phyloP scores from a whole-genome alignment of 1,140 invertebrate genomes.

The Drosophila willistoni region DNA sequence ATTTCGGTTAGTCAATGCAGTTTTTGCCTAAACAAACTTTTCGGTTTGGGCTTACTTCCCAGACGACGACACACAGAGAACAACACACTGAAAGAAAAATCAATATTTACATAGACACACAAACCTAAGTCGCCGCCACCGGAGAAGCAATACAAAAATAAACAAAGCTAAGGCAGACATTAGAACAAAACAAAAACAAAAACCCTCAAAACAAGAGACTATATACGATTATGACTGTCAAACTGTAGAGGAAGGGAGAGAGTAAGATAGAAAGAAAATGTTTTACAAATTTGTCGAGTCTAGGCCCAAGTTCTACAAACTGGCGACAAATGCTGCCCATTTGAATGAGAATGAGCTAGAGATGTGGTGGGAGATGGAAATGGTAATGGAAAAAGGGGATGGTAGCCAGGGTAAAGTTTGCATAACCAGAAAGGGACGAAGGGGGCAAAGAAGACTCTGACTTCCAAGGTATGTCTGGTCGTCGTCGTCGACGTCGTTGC shows the following conservation, averaged over 20 bases:
- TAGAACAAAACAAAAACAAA: constrained; percentile 52
- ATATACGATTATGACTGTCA: constrained; percentile 50
- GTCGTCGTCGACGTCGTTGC: constrained; percentile 17
- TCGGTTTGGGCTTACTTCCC: neutral
- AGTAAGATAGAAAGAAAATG: constrained; percentile 24
- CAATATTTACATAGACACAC: constrained; percentile 72
- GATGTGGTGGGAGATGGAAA: neutral
- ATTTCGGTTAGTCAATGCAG: constrained; percentile 38
- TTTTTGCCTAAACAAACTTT: constrained; percentile 66
- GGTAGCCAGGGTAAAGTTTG: neutral
- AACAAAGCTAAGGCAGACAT: constrained; percentile 62
- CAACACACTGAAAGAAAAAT: constrained; percentile 52
- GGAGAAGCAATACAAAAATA: constrained; percentile 38
- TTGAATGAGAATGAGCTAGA: constrained; percentile 14
- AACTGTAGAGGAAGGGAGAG: constrained; percentile 20
- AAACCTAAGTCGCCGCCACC: constrained; percentile 41
- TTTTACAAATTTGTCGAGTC: constrained; percentile 53
- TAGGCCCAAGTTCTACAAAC: constrained; percentile 9
- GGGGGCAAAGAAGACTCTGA: constrained; percentile 25
- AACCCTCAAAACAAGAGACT: constrained; percentile 20
- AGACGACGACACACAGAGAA: too few relatives aligned
- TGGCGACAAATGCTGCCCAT: constrained; percentile 49
- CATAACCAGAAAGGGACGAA: neutral
- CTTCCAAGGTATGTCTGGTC: constrained; percentile 51
- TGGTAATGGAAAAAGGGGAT: neutral